Base-by-base conservation (phyloP, 2,888 invertebrate genomes). In the Sipunculus nudus region DNA sequence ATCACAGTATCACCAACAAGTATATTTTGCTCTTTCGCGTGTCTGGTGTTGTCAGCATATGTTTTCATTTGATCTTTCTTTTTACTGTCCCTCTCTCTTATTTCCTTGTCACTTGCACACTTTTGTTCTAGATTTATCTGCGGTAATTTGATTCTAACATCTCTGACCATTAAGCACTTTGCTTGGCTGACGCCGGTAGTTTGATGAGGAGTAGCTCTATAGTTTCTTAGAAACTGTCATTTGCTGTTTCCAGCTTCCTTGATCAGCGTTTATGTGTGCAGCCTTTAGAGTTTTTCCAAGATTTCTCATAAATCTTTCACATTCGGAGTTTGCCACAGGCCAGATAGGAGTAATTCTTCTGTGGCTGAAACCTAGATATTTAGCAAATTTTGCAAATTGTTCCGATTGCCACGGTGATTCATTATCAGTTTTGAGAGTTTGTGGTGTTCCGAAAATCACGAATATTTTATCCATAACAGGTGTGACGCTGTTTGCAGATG, bases 231-330 rank as follows among this genome's bases (percentile, higher is more conserved):
- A 53, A 56, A 56, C 32, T 35, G 16, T 23, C 53, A 56, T 13
- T 29, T 54, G 45, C 28, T 54, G 38, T 13, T 19, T n/a, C 49
- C 56, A 54, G 16, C 10, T 21, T 35, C 28, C 39, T 16, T 29
- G 19, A n/a, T 56, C 56, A n/a, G n/a, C n/a, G n/a, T n/a, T n/a
- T 5, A 39, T 3, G 5, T 38, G 31, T 5, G 53, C 58, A 23
- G n/a, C 16, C n/a, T 26, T 55, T 13, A 35, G 21, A 4, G 21
- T 23, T 46, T 59, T 56, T 19, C 46, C 53, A 6, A 72, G 13
- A n/a, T 67, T 58, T n/a, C 45, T 25, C 68, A 70, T 71, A 39
- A 72, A 72, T 6, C 69, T 29, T 50, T 70, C 71, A 8, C 40
- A 65, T 49, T 46, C 49, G 2, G 63, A 64, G 54, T 68, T 73